Conservation (phyloP, 2,888 invertebrate genomes). For the Tetranychus piercei region DNA sequence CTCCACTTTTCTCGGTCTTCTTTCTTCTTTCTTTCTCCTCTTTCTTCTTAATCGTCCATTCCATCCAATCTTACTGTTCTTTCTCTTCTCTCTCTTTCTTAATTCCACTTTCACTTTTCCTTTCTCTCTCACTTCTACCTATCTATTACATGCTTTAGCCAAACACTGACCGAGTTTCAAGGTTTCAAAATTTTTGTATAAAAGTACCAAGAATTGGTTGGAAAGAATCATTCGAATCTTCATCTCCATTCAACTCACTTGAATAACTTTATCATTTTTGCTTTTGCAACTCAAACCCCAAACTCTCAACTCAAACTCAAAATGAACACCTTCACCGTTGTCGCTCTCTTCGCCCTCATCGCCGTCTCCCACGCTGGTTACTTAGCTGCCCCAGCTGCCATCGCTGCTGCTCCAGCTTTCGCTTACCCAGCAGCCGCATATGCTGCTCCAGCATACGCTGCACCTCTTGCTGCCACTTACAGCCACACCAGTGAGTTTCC, state of each 20-base stretch:
- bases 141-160: not conserved
- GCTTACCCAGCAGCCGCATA: not conserved
- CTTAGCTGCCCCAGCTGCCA: not conserved
- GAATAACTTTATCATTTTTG: not conserved
- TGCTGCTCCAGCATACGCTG: not conserved
- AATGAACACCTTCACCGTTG: constrained; percentile 1
- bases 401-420: not conserved
- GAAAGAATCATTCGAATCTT: constrained; percentile 5
- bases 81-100: not conserved
- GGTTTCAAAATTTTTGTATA: not conserved
- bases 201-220: not conserved
- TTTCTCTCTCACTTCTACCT: constrained; percentile 9
- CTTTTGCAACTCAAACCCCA: not conserved
- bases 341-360: not conserved
- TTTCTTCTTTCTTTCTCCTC: not conserved
- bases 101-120: constrained; percentile 1
- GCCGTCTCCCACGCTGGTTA: not conserved
- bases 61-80: not conserved
- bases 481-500: not conserved
- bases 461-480: not conserved
- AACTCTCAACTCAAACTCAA: not conserved
- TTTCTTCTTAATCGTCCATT: not conserved
- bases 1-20: not conserved
- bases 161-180: not conserved
- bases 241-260: not conserved